Evolutionary conservation across 2,113 vertebrate species (phyloP).

Genomic region (Lynx canadensis): DNA sequence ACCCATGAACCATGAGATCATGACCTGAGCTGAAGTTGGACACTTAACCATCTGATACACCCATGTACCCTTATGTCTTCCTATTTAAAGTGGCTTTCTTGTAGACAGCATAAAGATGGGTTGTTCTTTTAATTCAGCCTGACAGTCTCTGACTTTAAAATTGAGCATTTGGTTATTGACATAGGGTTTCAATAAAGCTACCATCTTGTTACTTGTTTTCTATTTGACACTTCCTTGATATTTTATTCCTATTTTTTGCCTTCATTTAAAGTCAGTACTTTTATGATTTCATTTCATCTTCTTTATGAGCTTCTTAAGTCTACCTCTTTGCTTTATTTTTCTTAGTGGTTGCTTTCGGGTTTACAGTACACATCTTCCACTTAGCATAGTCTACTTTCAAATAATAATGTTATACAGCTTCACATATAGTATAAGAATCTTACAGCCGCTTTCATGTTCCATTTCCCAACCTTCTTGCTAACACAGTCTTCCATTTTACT

Average conservation of each 20-base stretch:
- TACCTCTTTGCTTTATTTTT: background rate
- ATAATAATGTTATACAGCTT: background rate
- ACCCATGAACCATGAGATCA: too few species aligned
- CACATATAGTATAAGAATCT: background rate
- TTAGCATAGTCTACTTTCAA: background rate
- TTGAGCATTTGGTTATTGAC: background rate
- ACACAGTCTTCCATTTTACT: background rate
- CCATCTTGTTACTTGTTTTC: background rate
- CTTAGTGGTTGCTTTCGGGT: background rate
- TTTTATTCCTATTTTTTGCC: background rate
- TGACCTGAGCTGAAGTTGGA: too few species aligned
- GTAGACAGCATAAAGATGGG: background rate
- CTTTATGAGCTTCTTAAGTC: background rate
- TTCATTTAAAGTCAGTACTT: conserved; percentile 2
- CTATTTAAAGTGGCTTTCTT: background rate
- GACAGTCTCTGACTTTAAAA: background rate
- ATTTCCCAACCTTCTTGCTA: background rate
- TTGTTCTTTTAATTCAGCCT: background rate
- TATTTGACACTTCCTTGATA: background rate
- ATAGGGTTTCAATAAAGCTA: background rate
- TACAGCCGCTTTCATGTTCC: background rate
- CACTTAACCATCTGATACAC: too few species aligned
- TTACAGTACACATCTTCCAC: background rate
- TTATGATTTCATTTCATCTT: background rate
- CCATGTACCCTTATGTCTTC: background rate